These are phyloP conservation scores for Eurystomus gularis DNA, from an alignment of 2,113 vertebrate genomes.

Conservation along the genomic window DNA sequence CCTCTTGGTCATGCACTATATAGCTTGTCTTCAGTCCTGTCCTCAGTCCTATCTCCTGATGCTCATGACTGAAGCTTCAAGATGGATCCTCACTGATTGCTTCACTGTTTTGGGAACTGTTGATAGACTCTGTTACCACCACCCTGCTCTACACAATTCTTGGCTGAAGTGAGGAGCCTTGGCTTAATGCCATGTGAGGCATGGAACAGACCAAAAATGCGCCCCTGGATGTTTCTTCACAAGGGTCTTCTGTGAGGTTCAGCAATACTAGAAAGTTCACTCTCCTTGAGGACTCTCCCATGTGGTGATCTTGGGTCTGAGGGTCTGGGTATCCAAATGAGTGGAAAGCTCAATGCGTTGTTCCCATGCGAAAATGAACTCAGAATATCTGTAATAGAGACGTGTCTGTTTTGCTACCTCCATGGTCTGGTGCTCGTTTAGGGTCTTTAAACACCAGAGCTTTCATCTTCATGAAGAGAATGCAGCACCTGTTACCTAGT, in stretches of 20 bases:
- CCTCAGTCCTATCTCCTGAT: background rate
- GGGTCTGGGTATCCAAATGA: background rate
- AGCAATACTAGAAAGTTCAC: background rate
- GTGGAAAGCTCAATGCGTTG: background rate
- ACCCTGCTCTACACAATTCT: background rate
- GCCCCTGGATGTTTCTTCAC: background rate
- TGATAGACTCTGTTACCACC: background rate
- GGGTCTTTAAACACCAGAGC: background rate
- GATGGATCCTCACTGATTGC: background rate
- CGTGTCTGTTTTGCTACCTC: background rate
- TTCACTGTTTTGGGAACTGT: background rate
- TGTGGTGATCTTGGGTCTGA: background rate
- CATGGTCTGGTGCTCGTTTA: background rate
- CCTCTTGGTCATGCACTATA: accelerated
- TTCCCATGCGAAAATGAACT: background rate
- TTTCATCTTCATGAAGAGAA: background rate
- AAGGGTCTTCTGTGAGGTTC: background rate
- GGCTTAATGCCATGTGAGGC: background rate
- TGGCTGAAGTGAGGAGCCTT: background rate
- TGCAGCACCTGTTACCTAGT: background rate
- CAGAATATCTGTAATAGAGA: background rate
- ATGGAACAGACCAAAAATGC: background rate
- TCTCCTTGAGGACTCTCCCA: background rate
- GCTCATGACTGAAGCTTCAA: background rate
- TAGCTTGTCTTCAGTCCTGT: background rate